A percentile compares a stretch with the other conserved stretches of the same genome.
Conservation (phyloP, 2,797 vertebrate genomes). For the Rhinogobio ventralis region DNA sequence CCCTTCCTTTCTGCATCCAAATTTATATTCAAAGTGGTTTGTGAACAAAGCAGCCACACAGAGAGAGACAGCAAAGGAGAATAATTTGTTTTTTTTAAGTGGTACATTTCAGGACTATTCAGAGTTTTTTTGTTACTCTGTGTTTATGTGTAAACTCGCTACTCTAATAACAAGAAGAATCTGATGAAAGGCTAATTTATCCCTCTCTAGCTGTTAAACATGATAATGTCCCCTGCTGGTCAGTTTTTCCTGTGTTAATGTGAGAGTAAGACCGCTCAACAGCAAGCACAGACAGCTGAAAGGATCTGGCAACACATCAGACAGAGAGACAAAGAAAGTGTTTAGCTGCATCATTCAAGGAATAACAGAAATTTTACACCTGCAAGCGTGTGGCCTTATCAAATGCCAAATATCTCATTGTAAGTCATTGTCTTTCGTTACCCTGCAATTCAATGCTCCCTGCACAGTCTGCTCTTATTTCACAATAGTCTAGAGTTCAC, state of each 20-base stretch:
- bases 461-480: constrained; percentile 47
- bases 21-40: constrained; percentile 38
- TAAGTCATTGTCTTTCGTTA: constrained; percentile 27
- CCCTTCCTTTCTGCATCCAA: constrained; percentile 22
- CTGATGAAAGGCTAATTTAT: constrained; percentile 17
- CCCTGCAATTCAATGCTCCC: constrained; percentile 33
- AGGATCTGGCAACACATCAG: constrained; percentile 38
- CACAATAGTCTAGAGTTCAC: constrained; percentile 48
- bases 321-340: constrained; percentile 28
- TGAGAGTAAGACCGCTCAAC: not conserved
- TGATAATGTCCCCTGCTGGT: not conserved
- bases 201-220: not conserved
- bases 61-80: constrained; percentile 25
- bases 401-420: constrained; percentile 24
- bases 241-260: constrained; percentile 1
- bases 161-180: constrained; percentile 19
- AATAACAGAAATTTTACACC: constrained; percentile 19
- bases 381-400: not conserved
- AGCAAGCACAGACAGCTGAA: constrained; percentile 44
- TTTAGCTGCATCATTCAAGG: constrained; percentile 5
- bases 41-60: constrained; percentile 19
- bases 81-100: constrained; percentile 43
- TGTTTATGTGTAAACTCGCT: not conserved
- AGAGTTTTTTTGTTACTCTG: not conserved
- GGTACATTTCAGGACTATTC: constrained; percentile 9